Evolutionary conservation across 2,113 vertebrate species (phyloP), one percentile per base, ranked within the genome.

Genomic region (Podarcis cretensis): DNA sequence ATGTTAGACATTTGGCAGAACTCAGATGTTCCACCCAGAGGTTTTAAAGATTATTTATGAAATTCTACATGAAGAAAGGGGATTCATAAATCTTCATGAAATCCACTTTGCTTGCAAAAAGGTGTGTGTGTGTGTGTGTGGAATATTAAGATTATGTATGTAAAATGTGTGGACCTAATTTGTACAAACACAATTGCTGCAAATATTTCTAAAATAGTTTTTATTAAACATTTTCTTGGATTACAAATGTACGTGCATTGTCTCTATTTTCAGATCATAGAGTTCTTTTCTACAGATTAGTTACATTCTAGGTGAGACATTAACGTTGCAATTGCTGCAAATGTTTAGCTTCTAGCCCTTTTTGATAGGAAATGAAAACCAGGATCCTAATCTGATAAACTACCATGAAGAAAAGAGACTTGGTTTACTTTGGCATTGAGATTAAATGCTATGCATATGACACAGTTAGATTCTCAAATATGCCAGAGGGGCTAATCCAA

Each of bases 311-410:
- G 48, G 48, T 54, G 48, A 54, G 9, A 54, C 48, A 54, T 54
- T 54, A 54, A 54, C 12, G 48, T 54, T 54, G 10, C n/a, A 93
- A 93, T 84, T 85, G 59, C 18, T 63, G 59, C 59, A 63, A 63
- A 63, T 63, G 59, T 86, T 94, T 92, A 83, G 89, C 83, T 93
- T 93, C 92, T 91, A 95, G 77, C 87, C 86, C 76, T 91, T 89
- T 92, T 92, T 87, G 87, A 90, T 88, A 92, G 92, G 88, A 84
- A 91, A 89, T 91, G 86, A 90, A 91, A 94, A 95, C 94, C 83
- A 95, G 92, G 90, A 91, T 89, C 68, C 86, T 91, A 91, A 95
- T 95, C 93, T 93, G 32, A 71, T 84, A 90, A 92, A 89, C 79
- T 91, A 81, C 75, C 89, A 85, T 87, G 81, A 95, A 94, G 40